These are phyloP conservation scores for Polypedilum pembai DNA, from an alignment of 1,140 invertebrate genomes.

Conservation along the genomic window DNA sequence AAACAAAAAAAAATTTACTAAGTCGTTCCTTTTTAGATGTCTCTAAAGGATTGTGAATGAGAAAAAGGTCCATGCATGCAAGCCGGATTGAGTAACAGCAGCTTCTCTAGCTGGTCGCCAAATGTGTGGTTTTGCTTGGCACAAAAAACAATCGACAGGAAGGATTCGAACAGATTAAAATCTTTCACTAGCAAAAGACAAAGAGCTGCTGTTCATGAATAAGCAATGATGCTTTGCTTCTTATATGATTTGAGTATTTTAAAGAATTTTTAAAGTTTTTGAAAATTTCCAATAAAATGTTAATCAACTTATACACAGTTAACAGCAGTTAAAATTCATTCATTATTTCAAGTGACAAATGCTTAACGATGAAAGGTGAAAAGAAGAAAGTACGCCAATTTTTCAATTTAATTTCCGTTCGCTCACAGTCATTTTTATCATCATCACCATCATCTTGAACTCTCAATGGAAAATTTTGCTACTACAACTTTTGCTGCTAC, in stretches of 20 bases:
- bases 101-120: not conserved
- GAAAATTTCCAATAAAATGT: too few relatives aligned
- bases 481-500: not conserved
- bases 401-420: constrained; percentile 26
- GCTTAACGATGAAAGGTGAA: too few relatives aligned
- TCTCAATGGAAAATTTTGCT: not conserved
- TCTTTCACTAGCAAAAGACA: constrained; percentile 1
- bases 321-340: too few relatives aligned
- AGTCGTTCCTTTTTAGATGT: not conserved
- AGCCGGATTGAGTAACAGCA: not conserved
- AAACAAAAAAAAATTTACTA: constrained; percentile 2
- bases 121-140: not conserved
- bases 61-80: not conserved
- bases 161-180: constrained; percentile 27
- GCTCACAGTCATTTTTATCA: not conserved
- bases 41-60: not conserved
- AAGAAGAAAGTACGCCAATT: not conserved
- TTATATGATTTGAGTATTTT: not conserved
- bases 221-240: not conserved
- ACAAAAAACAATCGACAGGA: constrained; percentile 19
- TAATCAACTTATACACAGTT: too few relatives aligned
- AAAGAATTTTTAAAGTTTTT: not conserved
- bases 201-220: not conserved
- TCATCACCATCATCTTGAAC: not conserved
- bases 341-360: too few relatives aligned